Evolutionary conservation across 2,113 vertebrate species (phyloP).

Genomic region (Gymnorhina tibicen): DNA sequence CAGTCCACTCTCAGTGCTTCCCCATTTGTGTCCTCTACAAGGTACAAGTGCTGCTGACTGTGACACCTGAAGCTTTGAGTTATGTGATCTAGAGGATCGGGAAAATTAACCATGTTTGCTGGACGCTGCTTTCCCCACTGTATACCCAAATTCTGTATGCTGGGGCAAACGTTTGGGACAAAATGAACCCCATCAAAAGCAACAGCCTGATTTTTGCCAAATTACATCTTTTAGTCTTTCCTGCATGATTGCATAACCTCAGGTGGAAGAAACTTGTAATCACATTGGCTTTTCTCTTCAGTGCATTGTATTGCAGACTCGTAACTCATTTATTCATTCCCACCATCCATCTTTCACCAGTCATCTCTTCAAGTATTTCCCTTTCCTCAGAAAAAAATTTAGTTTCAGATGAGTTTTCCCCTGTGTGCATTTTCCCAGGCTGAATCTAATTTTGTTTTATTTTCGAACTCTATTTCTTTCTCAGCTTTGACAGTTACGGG

Average conservation of each 20-base stretch:
- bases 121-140: background rate
- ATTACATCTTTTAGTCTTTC: slow-evolving; percentile 6
- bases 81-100: background rate
- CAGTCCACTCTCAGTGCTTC: background rate
- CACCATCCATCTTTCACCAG: background rate
- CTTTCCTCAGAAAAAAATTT: slow-evolving; percentile 18
- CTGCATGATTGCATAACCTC: background rate
- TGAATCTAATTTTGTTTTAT: slow-evolving; percentile 56
- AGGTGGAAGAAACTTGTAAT: background rate
- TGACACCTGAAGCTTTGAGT: background rate
- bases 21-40: background rate
- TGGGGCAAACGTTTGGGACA: background rate
- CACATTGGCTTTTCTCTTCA: slow-evolving; percentile 1
- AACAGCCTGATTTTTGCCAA: background rate
- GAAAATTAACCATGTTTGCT: background rate
- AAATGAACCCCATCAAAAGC: background rate
- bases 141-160: background rate
- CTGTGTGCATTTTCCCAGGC: slow-evolving; percentile 31
- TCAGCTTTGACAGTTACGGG: slow-evolving; percentile 25
- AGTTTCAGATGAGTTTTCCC: slow-evolving; percentile 44
- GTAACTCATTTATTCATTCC: slow-evolving; percentile 27
- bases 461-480: slow-evolving; percentile 52
- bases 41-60: background rate
- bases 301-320: background rate
- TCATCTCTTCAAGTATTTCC: slow-evolving; percentile 10